Conservation (phyloP, 2,797 vertebrate genomes). For the Hipposideros larvatus region DNA sequence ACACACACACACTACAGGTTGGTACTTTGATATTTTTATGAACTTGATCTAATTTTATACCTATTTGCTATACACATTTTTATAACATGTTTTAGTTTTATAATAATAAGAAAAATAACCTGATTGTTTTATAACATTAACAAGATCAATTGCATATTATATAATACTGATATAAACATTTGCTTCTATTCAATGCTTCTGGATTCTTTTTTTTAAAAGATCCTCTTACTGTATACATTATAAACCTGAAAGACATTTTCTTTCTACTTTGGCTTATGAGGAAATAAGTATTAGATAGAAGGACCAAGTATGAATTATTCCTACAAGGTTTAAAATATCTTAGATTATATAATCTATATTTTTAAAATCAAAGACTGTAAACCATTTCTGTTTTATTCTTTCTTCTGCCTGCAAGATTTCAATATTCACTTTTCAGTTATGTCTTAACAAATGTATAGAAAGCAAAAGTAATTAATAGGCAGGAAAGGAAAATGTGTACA, state of each 20-base stretch:
- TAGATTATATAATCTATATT: background rate
- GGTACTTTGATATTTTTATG: background rate
- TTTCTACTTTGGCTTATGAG: background rate
- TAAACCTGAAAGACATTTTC: background rate
- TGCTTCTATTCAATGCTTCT: background rate
- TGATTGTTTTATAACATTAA: background rate
- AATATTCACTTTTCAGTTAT: conserved; percentile 31
- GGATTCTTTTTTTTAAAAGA: background rate
- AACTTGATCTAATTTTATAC: background rate
- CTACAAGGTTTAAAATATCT: background rate
- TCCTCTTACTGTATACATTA: background rate
- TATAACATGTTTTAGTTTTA: background rate
- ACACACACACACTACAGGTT: background rate
- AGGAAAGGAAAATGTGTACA: background rate
- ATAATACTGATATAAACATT: background rate
- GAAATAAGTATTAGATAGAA: background rate
- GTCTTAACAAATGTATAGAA: conserved; percentile 56
- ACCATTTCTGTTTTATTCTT: background rate
- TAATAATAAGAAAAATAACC: background rate
- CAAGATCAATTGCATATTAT: background rate
- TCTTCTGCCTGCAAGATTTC: background rate
- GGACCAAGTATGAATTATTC: background rate
- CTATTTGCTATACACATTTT: background rate
- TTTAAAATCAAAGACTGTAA: background rate
- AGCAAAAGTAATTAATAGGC: conserved; percentile 29